Percentiles rank a stretch among this genome's conserved stretches.
These are phyloP conservation scores for Australoheros facetus DNA, from an alignment of 2,797 vertebrate genomes.

Conservation along the genomic window DNA sequence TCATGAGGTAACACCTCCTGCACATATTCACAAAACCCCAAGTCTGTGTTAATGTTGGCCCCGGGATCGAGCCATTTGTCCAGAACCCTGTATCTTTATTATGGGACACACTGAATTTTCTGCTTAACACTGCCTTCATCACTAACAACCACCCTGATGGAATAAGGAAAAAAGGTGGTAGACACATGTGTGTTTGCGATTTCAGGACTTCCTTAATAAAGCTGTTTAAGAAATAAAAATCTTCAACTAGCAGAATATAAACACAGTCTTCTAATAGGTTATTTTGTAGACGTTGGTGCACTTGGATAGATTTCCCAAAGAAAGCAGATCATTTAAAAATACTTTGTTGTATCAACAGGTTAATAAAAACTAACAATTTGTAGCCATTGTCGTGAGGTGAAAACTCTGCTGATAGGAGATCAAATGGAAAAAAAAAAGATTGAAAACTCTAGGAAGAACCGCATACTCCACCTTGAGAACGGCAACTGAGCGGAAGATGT, in stretches of 20 bases:
- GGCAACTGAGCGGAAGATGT: slow-evolving; percentile 63
- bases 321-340: not conserved
- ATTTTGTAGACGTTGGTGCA: not conserved
- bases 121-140: not conserved
- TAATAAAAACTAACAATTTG: slow-evolving; percentile 13
- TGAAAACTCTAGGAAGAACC: slow-evolving; percentile 67
- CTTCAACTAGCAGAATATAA: not conserved
- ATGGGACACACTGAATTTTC: slow-evolving; percentile 12
- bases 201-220: not conserved
- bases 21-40: slow-evolving; percentile 13
- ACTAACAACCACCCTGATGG: not conserved
- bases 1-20: slow-evolving; percentile 39
- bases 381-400: slow-evolving; percentile 4
- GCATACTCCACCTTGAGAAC: slow-evolving; percentile 53
- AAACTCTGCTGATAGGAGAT: slow-evolving; percentile 35
- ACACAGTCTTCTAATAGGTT: not conserved
- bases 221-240: not conserved
- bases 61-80: not conserved
- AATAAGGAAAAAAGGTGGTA: fast-evolving
- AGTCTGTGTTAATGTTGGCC: slow-evolving; percentile 32
- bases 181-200: not conserved
- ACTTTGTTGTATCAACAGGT: slow-evolving; percentile 36
- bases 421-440: slow-evolving; percentile 44
- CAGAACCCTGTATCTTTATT: not conserved
- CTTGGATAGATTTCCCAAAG: not conserved